Conservation (phyloP, 2,797 vertebrate species). For the Megaceryle alcyon region DNA sequence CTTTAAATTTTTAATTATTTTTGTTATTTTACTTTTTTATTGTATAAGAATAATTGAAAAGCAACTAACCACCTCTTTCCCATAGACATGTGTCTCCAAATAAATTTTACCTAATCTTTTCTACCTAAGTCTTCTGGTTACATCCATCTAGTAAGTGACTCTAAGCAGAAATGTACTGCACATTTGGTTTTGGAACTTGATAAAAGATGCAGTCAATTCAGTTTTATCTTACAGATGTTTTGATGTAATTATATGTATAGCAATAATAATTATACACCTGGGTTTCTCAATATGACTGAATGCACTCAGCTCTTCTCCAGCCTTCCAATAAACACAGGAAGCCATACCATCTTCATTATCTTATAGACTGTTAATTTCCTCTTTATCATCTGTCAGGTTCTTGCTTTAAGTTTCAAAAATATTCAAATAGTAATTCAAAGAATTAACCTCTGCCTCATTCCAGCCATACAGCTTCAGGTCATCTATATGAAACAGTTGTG, state of each 20-base stretch:
- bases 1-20: not conserved
- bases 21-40: not conserved
- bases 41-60: not conserved
- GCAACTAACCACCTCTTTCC: not conserved
- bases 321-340: not conserved
- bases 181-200: not conserved
- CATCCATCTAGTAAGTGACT: not conserved
- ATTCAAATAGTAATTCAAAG: not conserved
- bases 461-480: not conserved
- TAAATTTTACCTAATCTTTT: not conserved
- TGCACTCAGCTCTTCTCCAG: not conserved
- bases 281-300: not conserved
- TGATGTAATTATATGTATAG: not conserved
- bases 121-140: not conserved
- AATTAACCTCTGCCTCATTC: not conserved
- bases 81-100: not conserved
- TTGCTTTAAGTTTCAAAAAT: not conserved
- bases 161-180: not conserved
- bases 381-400: not conserved
- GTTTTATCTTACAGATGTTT: not conserved
- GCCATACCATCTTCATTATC: not conserved
- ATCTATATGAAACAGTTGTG: not conserved
- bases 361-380: not conserved
- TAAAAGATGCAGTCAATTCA: not conserved
- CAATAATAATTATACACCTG: not conserved